Evolutionary conservation across 2,113 vertebrate species (phyloP).

Genomic region (Ascaphus truei): DNA sequence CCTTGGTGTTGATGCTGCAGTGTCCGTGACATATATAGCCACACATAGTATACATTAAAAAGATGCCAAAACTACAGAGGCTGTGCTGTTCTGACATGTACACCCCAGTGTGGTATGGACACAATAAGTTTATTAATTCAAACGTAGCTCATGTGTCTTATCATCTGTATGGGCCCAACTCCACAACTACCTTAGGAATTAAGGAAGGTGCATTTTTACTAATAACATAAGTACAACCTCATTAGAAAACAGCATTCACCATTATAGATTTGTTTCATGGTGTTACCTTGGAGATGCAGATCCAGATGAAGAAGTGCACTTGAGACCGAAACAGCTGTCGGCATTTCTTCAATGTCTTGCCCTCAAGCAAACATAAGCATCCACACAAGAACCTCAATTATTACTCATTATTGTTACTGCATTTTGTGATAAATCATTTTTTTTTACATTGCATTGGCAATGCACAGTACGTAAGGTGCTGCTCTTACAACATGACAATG

Average conservation of each 20-base stretch:
- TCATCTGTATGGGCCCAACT: too few relatives aligned
- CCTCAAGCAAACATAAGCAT: conserved; percentile 5
- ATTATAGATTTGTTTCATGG: conserved; percentile 24
- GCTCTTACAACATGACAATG: too few relatives aligned
- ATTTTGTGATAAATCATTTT: not conserved
- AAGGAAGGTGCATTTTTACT: not conserved
- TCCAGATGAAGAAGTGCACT: conserved; percentile 13
- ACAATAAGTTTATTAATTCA: too few relatives aligned
- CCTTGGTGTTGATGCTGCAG: too few relatives aligned
- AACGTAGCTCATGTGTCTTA: too few relatives aligned
- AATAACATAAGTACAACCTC: conserved; percentile 2
- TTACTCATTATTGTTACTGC: conserved; percentile 8
- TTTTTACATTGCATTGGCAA: not conserved
- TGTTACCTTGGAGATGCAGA: conserved; percentile 24
- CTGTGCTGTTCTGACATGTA: too few relatives aligned
- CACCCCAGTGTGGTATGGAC: too few relatives aligned
- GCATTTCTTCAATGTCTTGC: not conserved
- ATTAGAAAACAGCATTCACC: conserved; percentile 12
- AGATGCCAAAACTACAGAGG: too few relatives aligned
- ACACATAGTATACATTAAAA: too few relatives aligned
- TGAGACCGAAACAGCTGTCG: conserved; percentile 8
- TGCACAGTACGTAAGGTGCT: too few relatives aligned
- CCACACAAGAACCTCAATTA: conserved; percentile 1
- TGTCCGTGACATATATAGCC: too few relatives aligned
- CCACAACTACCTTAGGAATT: too few relatives aligned